Evolutionary conservation across 2,797 vertebrate genomes (phyloP).

Genomic region (Acestrorhynchus altus): DNA sequence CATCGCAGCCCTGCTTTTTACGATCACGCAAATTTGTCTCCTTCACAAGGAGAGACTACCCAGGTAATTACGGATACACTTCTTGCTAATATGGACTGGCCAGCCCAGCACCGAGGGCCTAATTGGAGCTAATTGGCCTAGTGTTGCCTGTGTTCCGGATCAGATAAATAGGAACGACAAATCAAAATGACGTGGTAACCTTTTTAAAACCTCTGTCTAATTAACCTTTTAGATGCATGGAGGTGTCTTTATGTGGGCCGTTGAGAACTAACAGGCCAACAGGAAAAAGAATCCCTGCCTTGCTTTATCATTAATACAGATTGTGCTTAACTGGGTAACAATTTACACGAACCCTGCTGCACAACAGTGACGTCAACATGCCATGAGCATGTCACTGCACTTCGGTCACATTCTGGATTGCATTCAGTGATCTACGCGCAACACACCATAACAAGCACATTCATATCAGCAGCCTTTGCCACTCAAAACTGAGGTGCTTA

Average conservation of each 20-base stretch:
- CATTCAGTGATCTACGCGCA: no score
- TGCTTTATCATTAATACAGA: no score
- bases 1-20: conserved; percentile 47
- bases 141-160: conserved; percentile 73
- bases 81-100: conserved; percentile 68
- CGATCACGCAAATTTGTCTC: conserved; percentile 43
- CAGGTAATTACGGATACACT: conserved; percentile 68
- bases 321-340: no score
- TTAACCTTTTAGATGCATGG: conserved; percentile 77
- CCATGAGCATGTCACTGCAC: no score
- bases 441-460: no score
- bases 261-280: conserved; percentile 54
- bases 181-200: conserved; percentile 77
- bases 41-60: conserved; percentile 56
- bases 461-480: no score
- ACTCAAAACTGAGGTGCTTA: no score
- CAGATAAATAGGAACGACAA: conserved; percentile 78
- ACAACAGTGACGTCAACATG: no score
- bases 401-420: no score
- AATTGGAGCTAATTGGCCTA: conserved; percentile 82
- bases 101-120: conserved; percentile 65
- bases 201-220: conserved; percentile 77
- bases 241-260: conserved; percentile 67
- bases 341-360: no score
- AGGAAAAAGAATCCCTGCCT: not conserved